Evolutionary conservation across 2,797 vertebrate species (phyloP), one percentile per base, ranked within the genome.

Genomic region (Helostoma temminkii): DNA sequence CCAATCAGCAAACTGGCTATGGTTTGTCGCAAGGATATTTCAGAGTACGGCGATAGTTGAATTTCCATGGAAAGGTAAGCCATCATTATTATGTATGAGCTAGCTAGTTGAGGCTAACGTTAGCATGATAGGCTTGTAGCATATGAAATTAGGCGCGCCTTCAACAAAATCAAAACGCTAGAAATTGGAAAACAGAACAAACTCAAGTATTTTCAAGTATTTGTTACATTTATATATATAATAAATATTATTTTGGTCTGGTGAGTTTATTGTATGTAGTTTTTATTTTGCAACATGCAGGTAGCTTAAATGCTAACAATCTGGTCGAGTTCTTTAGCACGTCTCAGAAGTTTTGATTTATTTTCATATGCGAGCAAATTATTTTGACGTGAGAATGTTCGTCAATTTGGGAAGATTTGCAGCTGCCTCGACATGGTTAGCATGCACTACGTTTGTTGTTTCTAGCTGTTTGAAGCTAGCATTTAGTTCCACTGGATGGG

Each of bases 111-210:
- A 22, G 1, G 81, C 82, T 86, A 85, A 57, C 36, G 22, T 59
- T 85, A 89, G 86, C 83, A 70, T 61, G 4, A 1, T 9, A 8
- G 42, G 39, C n/a, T 70, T 25, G 11, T 24, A 74, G 57, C 63
- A 16, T n/a, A 69, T 65, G 46, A n/a, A 61, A 9, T 2, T 10
- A 37, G 47, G 64, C 78, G 76, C 81, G 71, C 69, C 16, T 62
- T 61, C 16, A 58, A 25, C 5, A 68, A 11, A 66, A 53, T 34
- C 37, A 11, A 1, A 39, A 6, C 1, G 11, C 30, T 21, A 21
- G n/a, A 15, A n/a, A n/a, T 10, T 21, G 2, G 26, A 9, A 50
- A 47, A 30, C 32, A 0, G 7, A 10, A 22, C 3, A 9, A 1
- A 0, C 5, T 18, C 0, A 15, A 4, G 2, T 6, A 3, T 22